phyloP scores from a whole-genome alignment of 1,140 invertebrate genomes.

The Heliconius hermathena region DNA sequence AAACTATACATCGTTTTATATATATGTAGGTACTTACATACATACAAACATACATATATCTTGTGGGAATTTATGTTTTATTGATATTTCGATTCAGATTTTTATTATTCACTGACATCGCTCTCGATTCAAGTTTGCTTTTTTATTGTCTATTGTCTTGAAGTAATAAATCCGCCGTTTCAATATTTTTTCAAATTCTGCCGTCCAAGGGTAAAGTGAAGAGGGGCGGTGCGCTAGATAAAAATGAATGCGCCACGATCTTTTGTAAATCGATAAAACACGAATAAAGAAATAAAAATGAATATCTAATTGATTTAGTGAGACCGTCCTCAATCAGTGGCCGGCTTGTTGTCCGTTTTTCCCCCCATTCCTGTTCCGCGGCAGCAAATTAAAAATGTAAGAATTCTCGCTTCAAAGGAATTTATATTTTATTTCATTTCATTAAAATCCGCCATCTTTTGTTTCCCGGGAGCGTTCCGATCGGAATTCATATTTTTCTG shows the following conservation, averaged over 20 bases:
- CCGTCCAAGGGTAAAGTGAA: neutral
- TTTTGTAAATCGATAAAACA: neutral
- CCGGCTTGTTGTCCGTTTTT: slow-evolving; percentile 67
- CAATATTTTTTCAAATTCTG: slow-evolving; percentile 11
- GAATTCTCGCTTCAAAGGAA: slow-evolving; percentile 79
- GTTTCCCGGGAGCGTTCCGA: slow-evolving; percentile 71
- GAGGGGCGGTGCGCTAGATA: neutral
- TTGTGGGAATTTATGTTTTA: slow-evolving; percentile 32
- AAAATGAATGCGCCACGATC: neutral
- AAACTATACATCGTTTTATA: slow-evolving; percentile 29
- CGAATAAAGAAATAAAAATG: slow-evolving; percentile 33
- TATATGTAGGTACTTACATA: neutral
- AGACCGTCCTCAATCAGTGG: slow-evolving; percentile 53
- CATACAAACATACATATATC: slow-evolving; percentile 15
- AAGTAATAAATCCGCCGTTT: slow-evolving; percentile 15
- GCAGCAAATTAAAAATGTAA: slow-evolving; percentile 81
- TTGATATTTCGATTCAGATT: slow-evolving; percentile 23
- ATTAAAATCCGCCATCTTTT: slow-evolving; percentile 81
- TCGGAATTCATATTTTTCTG: slow-evolving; percentile 82
- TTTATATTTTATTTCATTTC: slow-evolving; percentile 82
- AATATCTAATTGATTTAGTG: slow-evolving; percentile 47
- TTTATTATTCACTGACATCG: slow-evolving; percentile 26
- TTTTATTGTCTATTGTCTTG: slow-evolving; percentile 26
- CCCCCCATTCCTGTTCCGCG: slow-evolving; percentile 66
- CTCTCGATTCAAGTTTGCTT: slow-evolving; percentile 16